Percentiles rank a stretch among this genome's conserved stretches.
These are phyloP conservation scores for Apostichopus parvimensis DNA, from an alignment of 35 echinoderm and acorn worm species.

Conservation along the genomic window DNA sequence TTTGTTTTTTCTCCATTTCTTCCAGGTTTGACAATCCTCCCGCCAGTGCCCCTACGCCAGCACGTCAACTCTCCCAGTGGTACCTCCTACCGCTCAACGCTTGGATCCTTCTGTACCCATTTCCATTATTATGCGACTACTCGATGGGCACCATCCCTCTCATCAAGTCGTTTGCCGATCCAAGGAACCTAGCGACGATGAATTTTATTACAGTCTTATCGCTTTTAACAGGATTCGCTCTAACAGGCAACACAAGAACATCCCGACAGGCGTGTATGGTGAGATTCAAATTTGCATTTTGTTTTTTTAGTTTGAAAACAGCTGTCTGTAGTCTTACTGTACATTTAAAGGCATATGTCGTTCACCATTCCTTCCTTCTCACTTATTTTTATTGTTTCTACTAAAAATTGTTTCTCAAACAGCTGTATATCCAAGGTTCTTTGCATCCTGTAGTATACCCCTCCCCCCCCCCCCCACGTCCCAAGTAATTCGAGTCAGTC, in stretches of 20 bases:
- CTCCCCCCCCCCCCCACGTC: too few relatives aligned
- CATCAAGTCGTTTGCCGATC: slow-evolving; percentile 60
- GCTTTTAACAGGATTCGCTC: slow-evolving; percentile 48
- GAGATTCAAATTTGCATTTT: slow-evolving; percentile 4
- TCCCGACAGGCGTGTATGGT: slow-evolving; percentile 77
- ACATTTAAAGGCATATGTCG: too few relatives aligned
- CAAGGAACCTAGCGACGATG: slow-evolving; percentile 77
- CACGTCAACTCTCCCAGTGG: slow-evolving; percentile 71
- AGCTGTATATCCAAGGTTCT: background rate
- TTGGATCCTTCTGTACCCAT: slow-evolving; percentile 80
- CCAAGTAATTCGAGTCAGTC: too few relatives aligned
- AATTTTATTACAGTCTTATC: slow-evolving; percentile 30
- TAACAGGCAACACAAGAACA: slow-evolving; percentile 41
- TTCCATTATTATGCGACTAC: slow-evolving; percentile 75
- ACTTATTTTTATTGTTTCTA: too few relatives aligned
- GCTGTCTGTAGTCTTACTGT: too few relatives aligned
- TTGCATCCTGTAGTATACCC: too few relatives aligned
- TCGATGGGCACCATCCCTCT: slow-evolving; percentile 90
- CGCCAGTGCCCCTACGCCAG: slow-evolving; percentile 49
- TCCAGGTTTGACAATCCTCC: slow-evolving; percentile 89
- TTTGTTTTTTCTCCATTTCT: background rate
- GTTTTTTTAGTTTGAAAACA: too few relatives aligned
- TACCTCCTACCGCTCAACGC: slow-evolving; percentile 72
- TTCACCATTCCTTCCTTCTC: too few relatives aligned
- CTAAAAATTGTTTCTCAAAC: too few relatives aligned